These are phyloP conservation scores for Labeo calbasu DNA, from an alignment of 2,797 vertebrate species.

Conservation along the genomic window DNA sequence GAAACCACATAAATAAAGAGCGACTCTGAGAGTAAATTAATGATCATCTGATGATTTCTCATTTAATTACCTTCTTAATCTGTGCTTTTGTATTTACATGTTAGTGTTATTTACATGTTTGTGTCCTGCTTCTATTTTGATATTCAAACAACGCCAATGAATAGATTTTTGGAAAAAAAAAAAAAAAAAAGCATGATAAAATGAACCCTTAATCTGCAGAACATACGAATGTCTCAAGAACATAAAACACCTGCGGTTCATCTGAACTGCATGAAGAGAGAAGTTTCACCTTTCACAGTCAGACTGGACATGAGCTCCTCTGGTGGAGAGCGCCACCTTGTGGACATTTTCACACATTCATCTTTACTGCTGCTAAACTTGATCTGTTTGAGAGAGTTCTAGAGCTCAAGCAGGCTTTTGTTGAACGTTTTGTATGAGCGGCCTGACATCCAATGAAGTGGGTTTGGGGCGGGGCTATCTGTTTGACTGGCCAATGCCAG, in stretches of 20 bases:
- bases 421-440: not conserved
- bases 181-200: not conserved
- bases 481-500: not conserved
- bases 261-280: not conserved
- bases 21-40: not conserved
- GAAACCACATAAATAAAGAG: not conserved
- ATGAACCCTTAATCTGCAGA: not conserved
- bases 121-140: not conserved
- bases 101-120: too few species aligned
- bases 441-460: not conserved
- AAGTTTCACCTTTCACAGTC: not conserved
- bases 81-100: too few species aligned
- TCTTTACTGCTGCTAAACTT: not conserved
- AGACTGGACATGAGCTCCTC: not conserved
- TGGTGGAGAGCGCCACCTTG: not conserved
- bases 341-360: not conserved
- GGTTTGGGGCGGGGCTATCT: not conserved
- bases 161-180: not conserved
- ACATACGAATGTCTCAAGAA: not conserved
- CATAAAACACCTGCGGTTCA: not conserved
- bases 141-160: not conserved
- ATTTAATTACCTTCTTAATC: too few species aligned
- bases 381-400: not conserved
- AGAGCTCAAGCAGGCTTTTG: not conserved
- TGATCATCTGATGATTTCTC: not conserved